Evolutionary conservation across 2,797 vertebrate genomes (phyloP), one percentile per base, ranked within the genome.

Genomic region (Lepilemur ruficaudatus): DNA sequence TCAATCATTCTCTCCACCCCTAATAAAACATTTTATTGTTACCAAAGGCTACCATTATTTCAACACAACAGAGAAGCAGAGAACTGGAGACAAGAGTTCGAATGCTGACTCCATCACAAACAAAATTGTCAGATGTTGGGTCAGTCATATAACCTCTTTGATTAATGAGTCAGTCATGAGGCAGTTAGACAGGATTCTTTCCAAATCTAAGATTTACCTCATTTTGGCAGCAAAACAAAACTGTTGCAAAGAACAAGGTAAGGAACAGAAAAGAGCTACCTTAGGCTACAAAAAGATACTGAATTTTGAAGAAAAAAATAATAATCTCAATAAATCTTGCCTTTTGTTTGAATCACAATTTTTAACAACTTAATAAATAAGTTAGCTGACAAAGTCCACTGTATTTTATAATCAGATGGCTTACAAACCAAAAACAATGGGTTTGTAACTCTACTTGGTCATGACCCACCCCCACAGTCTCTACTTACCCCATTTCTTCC

Each of bases 171-270:
- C 70, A 84, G 30, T 43, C 76, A 30, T 28, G 63, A 69, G 69
- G 32, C 41, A 72, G 8, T 4, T 28, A 78, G 32, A 90, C 30
- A 55, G 55, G 59, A 63, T 79, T 46, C 48, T 82, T 83, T 67
- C 65, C 57, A 79, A 78, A 48, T 81, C 52, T 55, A 75, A 90
- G 76, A 92, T 46, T 73, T 48, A 75, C 22, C 63, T 87, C 50
- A 88, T 80, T 69, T 73, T 87, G 82, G 23, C 43, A 93, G 67
- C 57, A 78, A 92, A 93, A 85, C n/a, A 32, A 61, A 95, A 87
- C 48, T 48, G 25, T 72, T 52, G 43, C 14, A 50, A 75, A 94
- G 73, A 78, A 22, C 17, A 94, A 83, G 7, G 65, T 38, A 81
- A 67, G 43, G 20, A 65, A 32, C 17, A 89, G 41, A 41, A 11